Evolutionary conservation across 2,797 vertebrate species (phyloP), one percentile per base, ranked within the genome.

Genomic region (Perodicticus potto): DNA sequence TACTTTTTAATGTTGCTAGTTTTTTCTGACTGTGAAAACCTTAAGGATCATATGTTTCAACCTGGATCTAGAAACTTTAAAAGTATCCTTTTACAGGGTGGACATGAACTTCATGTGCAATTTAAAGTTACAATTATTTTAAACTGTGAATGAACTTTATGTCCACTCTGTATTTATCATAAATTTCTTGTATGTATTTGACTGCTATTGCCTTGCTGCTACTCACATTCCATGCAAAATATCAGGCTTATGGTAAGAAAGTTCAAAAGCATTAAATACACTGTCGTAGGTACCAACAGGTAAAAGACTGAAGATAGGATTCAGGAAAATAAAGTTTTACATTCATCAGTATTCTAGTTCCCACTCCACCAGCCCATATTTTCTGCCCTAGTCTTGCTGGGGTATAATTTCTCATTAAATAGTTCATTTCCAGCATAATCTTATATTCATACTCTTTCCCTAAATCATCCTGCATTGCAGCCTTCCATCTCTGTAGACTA

Each of bases 181-280:
- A 57, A 40, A 40, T 80, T 81, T 94, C 81, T 55, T 95, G 3
- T 61, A 23, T 37, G 40, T 72, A 65, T 70, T 82, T 82, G 34
- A 86, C 32, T 45, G n/a, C 14, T 67, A 45, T 29, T 89, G 13
- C 29, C n/a, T 12, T 81, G 40, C 34, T 80, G 27, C 67, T 67
- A 81, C 12, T 25, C 49, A 76, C 6, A 65, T 34, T 65, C 20
- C 61, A 77, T 45, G 17, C 7, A 40, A 89, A 86, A 90, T 55
- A 16, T 94, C 80, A 85, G 57, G 34, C 25, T 53, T 74, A n/a
- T 49, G 34, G 55, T 83, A 94, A 94, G 86, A 94, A 65, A 55
- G 37, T 73, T 59, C 57, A 29, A 80, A 94, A 65, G 27, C 25
- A 16, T 77, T 82, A 55, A 82, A 49, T 61, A 34, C 13, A 86